phyloP scores from a whole-genome alignment of 2,113 vertebrate genomes.

The Ceyx margarethae region DNA sequence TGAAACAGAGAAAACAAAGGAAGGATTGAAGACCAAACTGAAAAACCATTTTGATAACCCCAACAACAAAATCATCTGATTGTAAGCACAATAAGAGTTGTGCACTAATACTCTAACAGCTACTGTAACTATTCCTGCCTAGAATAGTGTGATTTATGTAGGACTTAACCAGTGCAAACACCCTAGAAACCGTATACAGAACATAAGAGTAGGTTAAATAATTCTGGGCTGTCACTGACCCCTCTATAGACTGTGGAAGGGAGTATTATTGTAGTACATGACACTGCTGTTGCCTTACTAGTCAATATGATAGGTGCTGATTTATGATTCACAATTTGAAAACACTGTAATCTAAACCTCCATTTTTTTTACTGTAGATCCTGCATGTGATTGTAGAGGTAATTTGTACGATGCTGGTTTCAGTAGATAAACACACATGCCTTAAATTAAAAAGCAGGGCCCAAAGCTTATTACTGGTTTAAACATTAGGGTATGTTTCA shows the following conservation, averaged over 20 bases:
- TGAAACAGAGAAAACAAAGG: constrained; percentile 83
- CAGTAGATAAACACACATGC: constrained; percentile 81
- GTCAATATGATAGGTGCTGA: constrained; percentile 85
- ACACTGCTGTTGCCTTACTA: constrained; percentile 89
- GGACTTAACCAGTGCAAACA: constrained; percentile 77
- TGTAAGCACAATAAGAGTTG: constrained; percentile 78
- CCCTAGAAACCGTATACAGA: constrained; percentile 72
- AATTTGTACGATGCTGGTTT: constrained; percentile 77
- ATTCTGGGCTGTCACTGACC: constrained; percentile 74
- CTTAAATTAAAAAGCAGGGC: constrained; percentile 83
- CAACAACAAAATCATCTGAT: constrained; percentile 71
- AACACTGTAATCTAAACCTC: constrained; percentile 79
- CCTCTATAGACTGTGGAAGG: constrained; percentile 76
- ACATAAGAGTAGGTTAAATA: constrained; percentile 74
- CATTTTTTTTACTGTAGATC: constrained; percentile 71
- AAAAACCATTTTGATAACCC: constrained; percentile 64
- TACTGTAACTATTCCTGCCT: constrained; percentile 79
- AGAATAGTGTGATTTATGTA: constrained; percentile 77
- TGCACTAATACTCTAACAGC: constrained; percentile 75
- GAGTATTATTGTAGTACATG: constrained; percentile 76
- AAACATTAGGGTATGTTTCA: constrained; percentile 71
- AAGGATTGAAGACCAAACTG: constrained; percentile 82
- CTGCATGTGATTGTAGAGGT: constrained; percentile 79
- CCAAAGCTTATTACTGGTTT: constrained; percentile 74
- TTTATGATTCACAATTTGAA: constrained; percentile 79